phyloP scores from a whole-genome alignment of 2,797 vertebrate genomes.

The Crocodylus rhombifer region DNA sequence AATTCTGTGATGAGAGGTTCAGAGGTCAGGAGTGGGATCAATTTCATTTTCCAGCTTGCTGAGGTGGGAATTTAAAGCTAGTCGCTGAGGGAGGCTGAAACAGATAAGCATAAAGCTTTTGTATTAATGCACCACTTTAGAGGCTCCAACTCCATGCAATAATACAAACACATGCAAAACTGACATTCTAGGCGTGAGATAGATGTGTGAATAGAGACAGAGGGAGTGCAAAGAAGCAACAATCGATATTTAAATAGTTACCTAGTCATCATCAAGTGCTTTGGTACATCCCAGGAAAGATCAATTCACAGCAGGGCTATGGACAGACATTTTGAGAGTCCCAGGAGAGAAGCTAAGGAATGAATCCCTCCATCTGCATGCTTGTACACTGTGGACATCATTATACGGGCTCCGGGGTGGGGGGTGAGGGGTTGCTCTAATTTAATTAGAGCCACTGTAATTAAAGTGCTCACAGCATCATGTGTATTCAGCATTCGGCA shows the following conservation, averaged over 20 bases:
- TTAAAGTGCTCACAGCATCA: too few relatives aligned
- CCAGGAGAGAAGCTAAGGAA: too few relatives aligned
- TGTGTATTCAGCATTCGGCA: too few relatives aligned
- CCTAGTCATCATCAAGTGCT: background rate
- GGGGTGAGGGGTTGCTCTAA: too few relatives aligned
- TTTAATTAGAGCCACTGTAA: too few relatives aligned
- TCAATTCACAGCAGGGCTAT: background rate
- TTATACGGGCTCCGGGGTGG: too few relatives aligned
- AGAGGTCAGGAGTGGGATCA: background rate
- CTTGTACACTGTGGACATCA: too few relatives aligned
- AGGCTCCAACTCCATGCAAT: background rate
- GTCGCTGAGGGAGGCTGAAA: background rate
- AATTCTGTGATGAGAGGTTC: too few relatives aligned
- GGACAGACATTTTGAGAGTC: too few relatives aligned
- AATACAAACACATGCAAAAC: fast-evolving
- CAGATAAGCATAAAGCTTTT: background rate
- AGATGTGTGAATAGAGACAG: background rate
- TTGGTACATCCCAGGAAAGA: background rate
- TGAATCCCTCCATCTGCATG: too few relatives aligned
- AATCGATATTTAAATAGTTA: background rate
- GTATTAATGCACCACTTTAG: background rate
- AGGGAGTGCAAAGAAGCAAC: background rate
- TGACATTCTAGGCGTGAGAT: background rate
- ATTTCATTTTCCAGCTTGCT: conserved; percentile 17
- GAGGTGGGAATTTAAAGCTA: background rate